A percentile compares a stretch with the other conserved stretches of the same genome.
Evolutionary conservation across 1,140 invertebrate genomes (phyloP).

Genomic region (Pogonognathellus flavescens): DNA sequence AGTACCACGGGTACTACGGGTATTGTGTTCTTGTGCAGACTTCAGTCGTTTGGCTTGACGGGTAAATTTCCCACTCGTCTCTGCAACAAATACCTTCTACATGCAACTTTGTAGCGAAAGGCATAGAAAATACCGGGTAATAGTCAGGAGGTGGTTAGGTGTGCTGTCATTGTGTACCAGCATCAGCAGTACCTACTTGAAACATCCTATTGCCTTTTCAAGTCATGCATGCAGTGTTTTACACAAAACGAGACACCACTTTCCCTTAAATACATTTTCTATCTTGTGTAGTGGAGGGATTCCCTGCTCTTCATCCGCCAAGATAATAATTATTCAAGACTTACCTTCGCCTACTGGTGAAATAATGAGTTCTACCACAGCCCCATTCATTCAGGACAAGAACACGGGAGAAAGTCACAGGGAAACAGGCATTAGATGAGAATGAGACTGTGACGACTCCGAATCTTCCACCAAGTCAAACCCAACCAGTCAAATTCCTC

Average conservation of each 20-base stretch:
- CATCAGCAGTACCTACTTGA: neutral
- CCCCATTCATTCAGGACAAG: neutral
- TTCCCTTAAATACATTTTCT: constrained; percentile 32
- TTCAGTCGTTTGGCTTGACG: neutral
- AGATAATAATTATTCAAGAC: constrained; percentile 37
- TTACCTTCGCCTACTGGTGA: constrained; percentile 34
- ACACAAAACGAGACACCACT: constrained; percentile 39
- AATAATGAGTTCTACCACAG: constrained; percentile 42
- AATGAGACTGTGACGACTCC: neutral
- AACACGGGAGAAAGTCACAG: neutral
- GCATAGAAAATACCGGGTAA: too few relatives aligned
- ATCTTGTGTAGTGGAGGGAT: neutral
- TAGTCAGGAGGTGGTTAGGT: neutral
- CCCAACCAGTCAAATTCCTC: neutral
- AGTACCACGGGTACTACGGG: neutral
- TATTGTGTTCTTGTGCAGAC: neutral
- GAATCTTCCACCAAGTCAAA: neutral
- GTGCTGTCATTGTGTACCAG: neutral
- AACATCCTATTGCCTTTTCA: constrained; percentile 22
- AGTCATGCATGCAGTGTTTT: constrained; percentile 3
- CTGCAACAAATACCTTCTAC: neutral
- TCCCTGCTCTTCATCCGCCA: constrained; percentile 23
- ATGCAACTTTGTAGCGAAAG: neutral
- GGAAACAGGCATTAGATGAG: neutral
- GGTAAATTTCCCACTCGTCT: neutral